Conservation (phyloP, 2,888 invertebrate species). For the Tortrix viridana region DNA sequence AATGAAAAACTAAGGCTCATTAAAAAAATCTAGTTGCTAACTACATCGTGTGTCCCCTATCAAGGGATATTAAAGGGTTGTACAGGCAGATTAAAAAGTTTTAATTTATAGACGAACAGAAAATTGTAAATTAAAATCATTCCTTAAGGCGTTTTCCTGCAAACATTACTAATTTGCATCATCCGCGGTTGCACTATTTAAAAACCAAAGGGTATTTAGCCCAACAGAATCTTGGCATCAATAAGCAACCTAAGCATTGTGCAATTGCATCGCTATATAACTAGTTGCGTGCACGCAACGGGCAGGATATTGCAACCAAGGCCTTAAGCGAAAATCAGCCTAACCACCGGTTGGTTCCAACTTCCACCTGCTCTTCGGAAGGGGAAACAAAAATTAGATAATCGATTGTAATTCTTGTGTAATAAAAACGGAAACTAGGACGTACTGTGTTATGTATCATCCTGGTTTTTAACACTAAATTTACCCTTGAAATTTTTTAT, state of each 20-base stretch:
- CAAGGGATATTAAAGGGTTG: too few species aligned
- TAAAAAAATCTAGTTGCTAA: too few species aligned
- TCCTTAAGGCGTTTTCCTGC: too few species aligned
- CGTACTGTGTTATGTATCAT: not conserved
- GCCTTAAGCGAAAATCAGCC: conserved; percentile 47
- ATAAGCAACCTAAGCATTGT: conserved; percentile 42
- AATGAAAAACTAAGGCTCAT: too few species aligned
- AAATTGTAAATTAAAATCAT: too few species aligned
- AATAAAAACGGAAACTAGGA: conserved; percentile 7
- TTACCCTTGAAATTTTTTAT: not conserved
- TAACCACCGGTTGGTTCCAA: conserved; percentile 33
- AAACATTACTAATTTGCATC: not conserved
- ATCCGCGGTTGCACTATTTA: too few species aligned
- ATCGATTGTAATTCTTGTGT: conserved; percentile 33
- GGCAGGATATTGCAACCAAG: conserved; percentile 57
- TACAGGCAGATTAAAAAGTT: too few species aligned
- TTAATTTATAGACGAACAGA: too few species aligned
- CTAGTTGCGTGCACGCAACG: conserved; percentile 51
- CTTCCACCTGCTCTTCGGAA: conserved; percentile 30
- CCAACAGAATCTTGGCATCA: conserved; percentile 22
- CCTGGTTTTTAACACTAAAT: not conserved
- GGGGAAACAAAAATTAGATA: conserved; percentile 37
- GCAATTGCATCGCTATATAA: conserved; percentile 39
- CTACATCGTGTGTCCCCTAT: too few species aligned
- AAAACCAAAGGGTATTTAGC: conserved; percentile 9